Evolutionary conservation across 2,113 vertebrate genomes (phyloP), one percentile per base, ranked within the genome.

Genomic region (Amazona vittata): DNA sequence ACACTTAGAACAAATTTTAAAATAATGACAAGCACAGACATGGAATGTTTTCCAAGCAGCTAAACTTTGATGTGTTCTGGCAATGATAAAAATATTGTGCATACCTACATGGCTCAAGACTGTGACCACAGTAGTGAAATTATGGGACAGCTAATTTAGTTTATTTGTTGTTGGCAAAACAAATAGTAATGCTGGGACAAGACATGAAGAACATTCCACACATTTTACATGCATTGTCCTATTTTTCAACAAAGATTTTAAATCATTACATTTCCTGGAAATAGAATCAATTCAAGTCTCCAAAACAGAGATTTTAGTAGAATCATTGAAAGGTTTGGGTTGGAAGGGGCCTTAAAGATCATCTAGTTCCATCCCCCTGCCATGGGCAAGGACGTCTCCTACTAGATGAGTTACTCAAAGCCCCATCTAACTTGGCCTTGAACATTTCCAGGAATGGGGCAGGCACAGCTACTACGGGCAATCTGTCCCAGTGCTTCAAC

Each of bases 141-240:
- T 33, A 43, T 11, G 29, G 12, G 2, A 3, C 13, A 52, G 6
- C 2, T 71, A 64, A 41, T 37, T 86, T 25, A 57, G 29, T 52
- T 86, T 22, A 4, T 55, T 49, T 76, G 31, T 74, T 67, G 10
- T 50, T 70, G 78, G 3, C 6, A 70, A 86, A 73, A 64, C 0
- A 1, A 33, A 21, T 18, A 39, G 33, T 29, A 29, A 41, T 84
- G 55, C 33, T 44, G 68, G 19, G 16, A 8, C 12, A 80, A 60
- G 9, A 52, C 4, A 43, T 7, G 6, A 89, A 50, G 29, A 52
- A 0, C 68, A 29, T 29, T n/a, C 12, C 8, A n/a, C 1, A 3
- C 4, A 63, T 86, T 15, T 57, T 10, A 29, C 5, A 5, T 14
- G 2, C 33, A 35, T 37, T 62, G 9, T 26, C 22, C 29, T 43